phyloP scores from a whole-genome alignment of 1,140 invertebrate species.

The Halesus radiatus region DNA sequence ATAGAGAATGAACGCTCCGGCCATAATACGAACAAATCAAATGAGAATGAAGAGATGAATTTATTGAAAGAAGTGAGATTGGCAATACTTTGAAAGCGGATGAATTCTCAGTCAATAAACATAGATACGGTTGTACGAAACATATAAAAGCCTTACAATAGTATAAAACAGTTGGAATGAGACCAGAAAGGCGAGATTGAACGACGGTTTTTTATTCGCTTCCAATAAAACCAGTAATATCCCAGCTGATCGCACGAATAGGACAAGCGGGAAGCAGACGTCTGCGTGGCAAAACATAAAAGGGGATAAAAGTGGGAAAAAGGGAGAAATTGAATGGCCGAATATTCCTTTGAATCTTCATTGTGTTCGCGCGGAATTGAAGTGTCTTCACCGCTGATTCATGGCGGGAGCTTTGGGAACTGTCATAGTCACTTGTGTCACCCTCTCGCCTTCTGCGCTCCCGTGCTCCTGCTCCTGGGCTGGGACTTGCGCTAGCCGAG shows the following conservation, averaged over 20 bases:
- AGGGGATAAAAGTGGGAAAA: constrained; percentile 31
- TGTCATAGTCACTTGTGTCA: background rate
- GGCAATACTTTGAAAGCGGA: too few species aligned
- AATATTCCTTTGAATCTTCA: constrained; percentile 39
- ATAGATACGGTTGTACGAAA: too few species aligned
- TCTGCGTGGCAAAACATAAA: constrained; percentile 33
- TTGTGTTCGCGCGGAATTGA: constrained; percentile 31
- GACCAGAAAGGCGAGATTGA: constrained; percentile 17
- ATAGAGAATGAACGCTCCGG: too few species aligned
- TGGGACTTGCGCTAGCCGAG: background rate
- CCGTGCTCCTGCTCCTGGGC: too few species aligned
- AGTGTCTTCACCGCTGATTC: constrained; percentile 37
- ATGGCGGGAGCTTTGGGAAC: constrained; percentile 6
- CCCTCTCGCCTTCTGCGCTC: background rate
- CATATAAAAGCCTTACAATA: too few species aligned
- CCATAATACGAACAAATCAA: too few species aligned
- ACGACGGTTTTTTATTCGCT: constrained; percentile 3
- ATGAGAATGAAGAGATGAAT: too few species aligned
- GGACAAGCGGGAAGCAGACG: constrained; percentile 8
- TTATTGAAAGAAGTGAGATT: too few species aligned
- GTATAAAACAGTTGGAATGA: constrained; percentile 6
- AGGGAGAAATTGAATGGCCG: constrained; percentile 31
- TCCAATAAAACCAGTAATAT: constrained; percentile 19
- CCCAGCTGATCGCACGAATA: constrained; percentile 14
- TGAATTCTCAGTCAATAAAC: too few species aligned